A percentile compares a stretch with the other conserved stretches of the same genome.
phyloP scores from a whole-genome alignment of 2,888 invertebrate species.

The Achlya flavicornis region DNA sequence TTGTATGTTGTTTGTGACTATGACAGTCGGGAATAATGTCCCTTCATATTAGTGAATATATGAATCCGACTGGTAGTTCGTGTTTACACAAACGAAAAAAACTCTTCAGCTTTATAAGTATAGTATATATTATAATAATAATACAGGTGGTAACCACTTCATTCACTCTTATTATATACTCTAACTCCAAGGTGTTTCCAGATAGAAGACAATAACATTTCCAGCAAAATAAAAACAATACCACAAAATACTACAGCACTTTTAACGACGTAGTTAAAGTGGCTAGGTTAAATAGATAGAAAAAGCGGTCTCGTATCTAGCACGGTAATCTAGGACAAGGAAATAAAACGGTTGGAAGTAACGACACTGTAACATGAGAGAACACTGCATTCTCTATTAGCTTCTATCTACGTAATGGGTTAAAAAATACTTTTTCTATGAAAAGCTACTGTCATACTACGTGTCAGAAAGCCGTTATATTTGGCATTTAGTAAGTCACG shows the following conservation, averaged over 20 bases:
- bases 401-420: not conserved
- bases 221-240: not conserved
- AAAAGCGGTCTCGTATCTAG: not conserved
- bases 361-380: constrained; percentile 5
- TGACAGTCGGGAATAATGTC: no score
- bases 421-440: not conserved
- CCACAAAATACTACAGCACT: not conserved
- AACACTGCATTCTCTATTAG: not conserved
- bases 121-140: no score
- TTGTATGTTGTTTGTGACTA: no score
- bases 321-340: constrained; percentile 6
- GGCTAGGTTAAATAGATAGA: not conserved
- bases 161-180: no score
- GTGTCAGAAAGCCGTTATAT: no score
- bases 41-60: no score
- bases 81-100: no score
- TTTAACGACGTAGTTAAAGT: constrained; percentile 1
- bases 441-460: no score
- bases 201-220: not conserved
- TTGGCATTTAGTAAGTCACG: no score
- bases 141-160: not conserved
- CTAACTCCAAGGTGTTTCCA: not conserved
- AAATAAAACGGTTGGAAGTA: not conserved
- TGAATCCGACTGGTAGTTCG: no score
- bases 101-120: no score